phyloP scores from a whole-genome alignment of 2,113 vertebrate genomes.

The Physeter macrocephalus region DNA sequence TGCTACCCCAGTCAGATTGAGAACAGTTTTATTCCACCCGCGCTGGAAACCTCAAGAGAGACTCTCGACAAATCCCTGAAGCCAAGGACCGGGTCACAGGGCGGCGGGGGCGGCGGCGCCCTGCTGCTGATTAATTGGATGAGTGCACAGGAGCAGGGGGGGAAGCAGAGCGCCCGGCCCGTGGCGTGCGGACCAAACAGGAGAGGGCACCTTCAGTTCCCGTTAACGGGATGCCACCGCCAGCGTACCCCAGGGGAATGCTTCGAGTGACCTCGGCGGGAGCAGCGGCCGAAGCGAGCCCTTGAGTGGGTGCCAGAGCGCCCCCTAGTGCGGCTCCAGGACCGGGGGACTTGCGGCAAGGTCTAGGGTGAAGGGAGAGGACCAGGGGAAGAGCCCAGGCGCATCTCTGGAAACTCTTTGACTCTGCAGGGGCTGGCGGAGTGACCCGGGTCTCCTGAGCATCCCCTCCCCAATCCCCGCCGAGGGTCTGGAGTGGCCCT shows the following conservation, averaged over 20 bases:
- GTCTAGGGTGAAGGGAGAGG: not conserved
- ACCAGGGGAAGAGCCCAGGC: not conserved
- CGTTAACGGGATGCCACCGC: not conserved
- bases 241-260: not conserved
- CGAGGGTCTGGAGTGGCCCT: not conserved
- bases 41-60: not conserved
- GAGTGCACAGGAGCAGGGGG: not conserved
- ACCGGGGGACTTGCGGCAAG: not conserved
- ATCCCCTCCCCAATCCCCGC: not conserved
- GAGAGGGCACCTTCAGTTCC: constrained; percentile 15
- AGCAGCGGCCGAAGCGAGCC: not conserved
- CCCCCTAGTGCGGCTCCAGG: not conserved
- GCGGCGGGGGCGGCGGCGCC: not conserved
- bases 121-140: not conserved
- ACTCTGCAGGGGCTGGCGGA: not conserved
- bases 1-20: not conserved
- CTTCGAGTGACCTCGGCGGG: not conserved
- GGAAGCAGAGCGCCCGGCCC: not conserved
- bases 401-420: not conserved
- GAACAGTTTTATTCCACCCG: not conserved
- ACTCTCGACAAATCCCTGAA: not conserved
- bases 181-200: not conserved
- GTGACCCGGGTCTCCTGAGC: not conserved
- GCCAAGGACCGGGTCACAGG: not conserved
- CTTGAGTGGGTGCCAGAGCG: not conserved